Conservation (phyloP, 2,113 vertebrate genomes). For the Callipepla californica region DNA sequence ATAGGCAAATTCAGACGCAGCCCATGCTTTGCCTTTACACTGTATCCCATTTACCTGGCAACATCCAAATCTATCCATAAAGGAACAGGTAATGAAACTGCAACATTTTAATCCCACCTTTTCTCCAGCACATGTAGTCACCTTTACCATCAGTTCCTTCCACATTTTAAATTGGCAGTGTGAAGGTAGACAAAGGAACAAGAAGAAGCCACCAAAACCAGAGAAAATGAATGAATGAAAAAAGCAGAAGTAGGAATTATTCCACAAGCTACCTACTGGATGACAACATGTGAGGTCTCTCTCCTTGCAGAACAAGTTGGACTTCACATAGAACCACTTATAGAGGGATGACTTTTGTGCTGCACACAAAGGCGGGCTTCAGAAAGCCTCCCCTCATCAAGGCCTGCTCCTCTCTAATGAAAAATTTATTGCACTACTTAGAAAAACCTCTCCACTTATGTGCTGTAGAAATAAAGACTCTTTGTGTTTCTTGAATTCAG, state of each 20-base stretch:
- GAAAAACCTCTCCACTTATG: background rate
- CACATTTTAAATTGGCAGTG: background rate
- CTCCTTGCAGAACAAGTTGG: background rate
- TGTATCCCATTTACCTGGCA: background rate
- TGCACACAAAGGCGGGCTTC: background rate
- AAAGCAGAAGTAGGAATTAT: background rate
- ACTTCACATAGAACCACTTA: background rate
- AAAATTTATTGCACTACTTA: background rate
- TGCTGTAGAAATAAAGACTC: background rate
- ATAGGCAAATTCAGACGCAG: background rate
- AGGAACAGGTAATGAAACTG: background rate
- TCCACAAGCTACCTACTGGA: background rate
- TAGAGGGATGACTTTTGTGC: background rate
- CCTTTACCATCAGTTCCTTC: too few species aligned
- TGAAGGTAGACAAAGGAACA: background rate
- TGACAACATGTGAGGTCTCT: background rate
- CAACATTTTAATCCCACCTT: too few species aligned
- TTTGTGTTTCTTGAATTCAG: too few species aligned
- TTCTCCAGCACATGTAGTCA: background rate
- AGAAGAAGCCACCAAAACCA: background rate
- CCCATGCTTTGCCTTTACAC: background rate
- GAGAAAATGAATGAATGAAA: background rate
- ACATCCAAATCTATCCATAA: background rate
- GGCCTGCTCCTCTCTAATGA: background rate
- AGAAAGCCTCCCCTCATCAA: background rate